Evolutionary conservation across 2,888 invertebrate species (phyloP), one percentile per base, ranked within the genome.

Genomic region (Parnassius mnemosyne): DNA sequence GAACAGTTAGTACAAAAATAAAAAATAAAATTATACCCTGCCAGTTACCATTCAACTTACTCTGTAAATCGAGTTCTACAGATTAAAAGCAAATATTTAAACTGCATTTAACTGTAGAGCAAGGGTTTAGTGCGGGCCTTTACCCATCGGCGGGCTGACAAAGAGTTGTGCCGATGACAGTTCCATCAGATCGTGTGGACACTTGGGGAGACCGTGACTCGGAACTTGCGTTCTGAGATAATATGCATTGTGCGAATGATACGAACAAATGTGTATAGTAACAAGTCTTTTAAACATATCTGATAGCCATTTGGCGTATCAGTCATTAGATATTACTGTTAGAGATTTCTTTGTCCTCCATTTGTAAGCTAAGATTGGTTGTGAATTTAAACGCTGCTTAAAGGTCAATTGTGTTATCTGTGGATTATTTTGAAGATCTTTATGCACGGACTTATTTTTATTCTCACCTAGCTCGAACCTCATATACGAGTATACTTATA

Each of bases 31-130:
- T 13, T 13, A 13, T 7, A 49, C 9, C 9, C 13, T 9, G 49
- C 49, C 13, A 49, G 5, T 49, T 13, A 49, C 13, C n/a, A n/a
- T 55, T 55, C 42, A 9, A 12, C 54, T 50, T 43, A 25, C 53
- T 20, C 50, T 50, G 54, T 13, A 43, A 13, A 51, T 51, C 41
- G 12, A 43, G 47, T 9, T 49, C 11, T 50, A 44, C 25, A 51
- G 60, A 55, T 61, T 61, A 55, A 55, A 61, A 51, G 60, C 44
- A 55, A 61, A 61, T 57, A 57, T 57, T 61, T 42, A 61, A 52
- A 61, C 52, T 47, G 52, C 52, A 53, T 52, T 52, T 46, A 61
- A 16, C 61, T n/a, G 51, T 34, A 13, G 55, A 51, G 34, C 51
- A n/a, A 12, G 20, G 46, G 43, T 54, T 60, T 34, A 53, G 34